phyloP scores from a whole-genome alignment of 2,113 vertebrate species.

The Picathartes gymnocephalus region DNA sequence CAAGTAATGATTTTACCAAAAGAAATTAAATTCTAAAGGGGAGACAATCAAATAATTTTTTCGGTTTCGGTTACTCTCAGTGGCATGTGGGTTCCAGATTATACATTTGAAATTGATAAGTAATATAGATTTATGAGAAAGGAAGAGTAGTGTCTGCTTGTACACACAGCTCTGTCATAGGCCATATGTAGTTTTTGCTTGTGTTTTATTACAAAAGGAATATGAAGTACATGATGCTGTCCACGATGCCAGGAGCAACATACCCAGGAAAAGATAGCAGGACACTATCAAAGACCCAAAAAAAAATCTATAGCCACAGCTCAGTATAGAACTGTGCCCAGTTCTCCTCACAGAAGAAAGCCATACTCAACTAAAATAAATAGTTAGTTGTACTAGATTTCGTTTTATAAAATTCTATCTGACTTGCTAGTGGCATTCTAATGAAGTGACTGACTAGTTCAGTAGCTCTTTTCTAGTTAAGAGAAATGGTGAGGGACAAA shows the following conservation, averaged over 20 bases:
- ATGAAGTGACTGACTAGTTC: background rate
- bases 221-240: background rate
- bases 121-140: background rate
- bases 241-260: background rate
- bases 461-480: background rate
- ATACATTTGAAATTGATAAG: background rate
- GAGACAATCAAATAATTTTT: background rate
- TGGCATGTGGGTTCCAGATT: background rate
- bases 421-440: background rate
- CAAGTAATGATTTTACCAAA: background rate
- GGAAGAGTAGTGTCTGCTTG: background rate
- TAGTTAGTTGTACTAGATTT: background rate
- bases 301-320: background rate
- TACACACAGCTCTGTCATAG: background rate
- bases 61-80: background rate
- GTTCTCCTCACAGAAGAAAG: background rate
- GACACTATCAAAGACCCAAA: background rate
- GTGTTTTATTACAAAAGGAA: background rate
- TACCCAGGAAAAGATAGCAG: background rate
- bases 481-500: background rate
- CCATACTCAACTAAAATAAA: background rate
- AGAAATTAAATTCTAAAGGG: background rate
- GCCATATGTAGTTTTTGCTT: background rate
- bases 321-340: background rate
- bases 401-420: background rate